phyloP scores from a whole-genome alignment of 2,797 vertebrate genomes.

The Pristis pectinata region DNA sequence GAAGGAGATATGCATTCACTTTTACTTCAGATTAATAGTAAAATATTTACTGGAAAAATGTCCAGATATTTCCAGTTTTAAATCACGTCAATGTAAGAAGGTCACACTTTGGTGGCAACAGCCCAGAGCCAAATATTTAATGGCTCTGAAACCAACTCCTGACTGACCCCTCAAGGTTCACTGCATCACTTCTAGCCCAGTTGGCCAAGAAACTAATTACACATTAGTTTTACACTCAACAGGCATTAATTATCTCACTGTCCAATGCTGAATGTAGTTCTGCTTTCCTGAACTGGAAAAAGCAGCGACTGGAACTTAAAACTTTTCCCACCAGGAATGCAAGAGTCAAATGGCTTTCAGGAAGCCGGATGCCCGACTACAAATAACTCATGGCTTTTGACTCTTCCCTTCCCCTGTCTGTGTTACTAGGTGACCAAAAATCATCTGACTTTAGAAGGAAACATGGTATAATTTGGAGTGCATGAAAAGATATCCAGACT shows the following conservation, averaged over 20 bases:
- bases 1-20: conserved; percentile 36
- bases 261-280: background rate
- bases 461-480: conserved; percentile 34
- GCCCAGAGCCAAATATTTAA: background rate
- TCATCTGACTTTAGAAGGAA: background rate
- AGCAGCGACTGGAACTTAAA: background rate
- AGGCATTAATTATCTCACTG: conserved; percentile 15
- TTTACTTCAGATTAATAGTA: conserved; percentile 32
- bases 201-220: conserved; percentile 17
- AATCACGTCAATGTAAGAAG: conserved; percentile 11
- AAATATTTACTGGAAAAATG: conserved; percentile 33
- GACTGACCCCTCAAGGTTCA: background rate
- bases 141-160: background rate
- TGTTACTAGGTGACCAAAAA: background rate
- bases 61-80: conserved; percentile 27
- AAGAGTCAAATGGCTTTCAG: conserved; percentile 1
- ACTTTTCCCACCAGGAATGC: conserved; percentile 9
- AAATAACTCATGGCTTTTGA: background rate
- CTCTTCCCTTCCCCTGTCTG: background rate
- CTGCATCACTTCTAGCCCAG: background rate
- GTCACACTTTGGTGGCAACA: conserved; percentile 18
- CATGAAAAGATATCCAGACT: conserved; percentile 24
- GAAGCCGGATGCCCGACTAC: background rate
- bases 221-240: background rate
- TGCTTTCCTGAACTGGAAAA: background rate